Percentiles rank a stretch among this genome's conserved stretches.
Conservation (phyloP, 2,888 invertebrate species). For the Diaphora mendica region DNA sequence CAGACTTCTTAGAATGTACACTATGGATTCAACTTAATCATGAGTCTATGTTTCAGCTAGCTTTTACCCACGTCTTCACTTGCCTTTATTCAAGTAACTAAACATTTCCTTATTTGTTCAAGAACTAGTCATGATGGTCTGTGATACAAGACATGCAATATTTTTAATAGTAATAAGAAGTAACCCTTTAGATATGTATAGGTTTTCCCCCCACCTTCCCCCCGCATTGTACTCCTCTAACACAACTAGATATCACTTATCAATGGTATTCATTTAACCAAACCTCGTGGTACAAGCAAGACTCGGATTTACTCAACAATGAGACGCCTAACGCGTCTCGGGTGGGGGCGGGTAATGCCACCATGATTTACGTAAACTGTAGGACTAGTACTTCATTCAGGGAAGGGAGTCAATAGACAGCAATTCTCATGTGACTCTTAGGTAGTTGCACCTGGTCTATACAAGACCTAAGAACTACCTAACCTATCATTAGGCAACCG, state of each 20-base stretch:
- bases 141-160: too few relatives aligned
- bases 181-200: neutral
- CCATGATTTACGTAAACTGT: neutral
- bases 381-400: neutral
- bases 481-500: too few relatives aligned
- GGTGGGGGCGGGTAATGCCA: slow-evolving; percentile 39
- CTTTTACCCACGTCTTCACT: too few relatives aligned
- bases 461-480: too few relatives aligned
- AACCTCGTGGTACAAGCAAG: slow-evolving; percentile 53
- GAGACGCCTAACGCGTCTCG: slow-evolving; percentile 55
- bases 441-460: neutral
- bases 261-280: slow-evolving; percentile 51
- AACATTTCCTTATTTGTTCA: too few relatives aligned
- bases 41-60: too few relatives aligned
- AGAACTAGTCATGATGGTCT: too few relatives aligned
- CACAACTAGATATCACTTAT: slow-evolving; percentile 43
- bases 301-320: slow-evolving; percentile 78
- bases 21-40: too few relatives aligned
- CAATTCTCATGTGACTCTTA: neutral
- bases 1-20: too few relatives aligned
- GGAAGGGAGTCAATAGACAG: neutral
- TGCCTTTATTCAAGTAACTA: too few relatives aligned
- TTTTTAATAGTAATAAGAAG: neutral
- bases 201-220: neutral
- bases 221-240: neutral